Base-by-base conservation (phyloP, 2,113 vertebrate species). In the Turdus rufiventris region DNA sequence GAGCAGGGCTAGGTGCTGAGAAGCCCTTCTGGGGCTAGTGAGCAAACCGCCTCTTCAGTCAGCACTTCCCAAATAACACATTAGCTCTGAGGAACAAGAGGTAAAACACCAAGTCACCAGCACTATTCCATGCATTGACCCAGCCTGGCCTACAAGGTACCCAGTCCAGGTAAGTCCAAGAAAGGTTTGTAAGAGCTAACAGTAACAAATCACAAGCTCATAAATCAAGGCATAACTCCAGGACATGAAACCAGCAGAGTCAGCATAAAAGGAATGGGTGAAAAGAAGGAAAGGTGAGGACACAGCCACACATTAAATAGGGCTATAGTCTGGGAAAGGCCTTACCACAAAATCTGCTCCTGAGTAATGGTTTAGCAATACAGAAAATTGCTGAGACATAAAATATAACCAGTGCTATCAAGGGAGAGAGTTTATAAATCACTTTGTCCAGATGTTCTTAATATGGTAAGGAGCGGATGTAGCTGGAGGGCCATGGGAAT, bases 381-480 rank as follows among this genome's bases (percentile, higher is more conserved):
- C 24, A 96, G 54, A 94, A 95, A 73, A 85, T 33, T 76, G 80
- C 82, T 36, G 31, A 91, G 63, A 89, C 42, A n/a, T 48, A 89
- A 94, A 94, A 96, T 89, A 83, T 9, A 54, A 89, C 36, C 73
- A 92, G 53, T 1, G 3, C 54, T 82, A 85, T 51, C 93, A 73
- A 83, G 58, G 71, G 74, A 94, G 51, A 63, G 28, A 76, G 66
- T 48, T 82, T 72, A 94, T 91, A 93, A 95, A 91, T 94, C 84
- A 88, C 33, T 95, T 79, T 82, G 42, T 89, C 87, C 81, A 93
- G 96, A 88, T 94, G 87, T 93, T 96, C 84, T 76, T 88, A 91
- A 95, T 85, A 88, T 2, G 19, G 75, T 38, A 88, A 60, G 54
- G 34, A 84, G 56, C 25, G 1, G 50, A 79, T 66, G 47, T 43